These are phyloP conservation scores for Trichacis sp. DNA, from an alignment of 2,888 invertebrate species.

Conservation along the genomic window DNA sequence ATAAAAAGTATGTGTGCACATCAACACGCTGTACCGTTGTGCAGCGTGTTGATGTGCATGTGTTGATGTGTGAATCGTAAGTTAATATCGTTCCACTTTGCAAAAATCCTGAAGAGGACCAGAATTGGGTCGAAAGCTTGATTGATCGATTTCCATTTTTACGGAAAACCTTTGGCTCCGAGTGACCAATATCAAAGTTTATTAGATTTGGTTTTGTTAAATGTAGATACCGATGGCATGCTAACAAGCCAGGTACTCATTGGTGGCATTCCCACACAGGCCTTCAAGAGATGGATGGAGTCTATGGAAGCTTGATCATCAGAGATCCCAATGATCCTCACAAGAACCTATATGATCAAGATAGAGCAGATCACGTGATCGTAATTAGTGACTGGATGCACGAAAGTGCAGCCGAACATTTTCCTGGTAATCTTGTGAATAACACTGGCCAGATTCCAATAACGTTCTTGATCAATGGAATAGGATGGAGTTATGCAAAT, in stretches of 20 bases:
- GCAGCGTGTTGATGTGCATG: too few species aligned
- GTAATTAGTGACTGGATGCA: conserved; percentile 72
- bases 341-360: conserved; percentile 64
- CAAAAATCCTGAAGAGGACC: too few species aligned
- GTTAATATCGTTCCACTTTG: too few species aligned
- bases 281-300: conserved; percentile 73
- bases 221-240: conserved; percentile 61
- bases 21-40: too few species aligned
- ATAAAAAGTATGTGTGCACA: too few species aligned
- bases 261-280: conserved; percentile 67
- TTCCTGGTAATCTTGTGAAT: conserved; percentile 68
- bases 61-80: too few species aligned
- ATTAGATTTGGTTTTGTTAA: too few species aligned
- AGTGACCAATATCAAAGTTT: too few species aligned
- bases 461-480: conserved; percentile 62
- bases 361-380: conserved; percentile 72
- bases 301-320: conserved; percentile 73
- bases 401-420: conserved; percentile 59
- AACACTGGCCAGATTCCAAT: conserved; percentile 65
- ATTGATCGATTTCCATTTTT: too few species aligned
- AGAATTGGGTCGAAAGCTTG: too few species aligned
- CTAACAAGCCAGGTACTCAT: conserved; percentile 63
- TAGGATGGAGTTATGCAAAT: conserved; percentile 45
- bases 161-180: too few species aligned
- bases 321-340: conserved; percentile 66